Evolutionary conservation across 2,113 vertebrate species (phyloP).

Genomic region (Ammospiza nelsoni): DNA sequence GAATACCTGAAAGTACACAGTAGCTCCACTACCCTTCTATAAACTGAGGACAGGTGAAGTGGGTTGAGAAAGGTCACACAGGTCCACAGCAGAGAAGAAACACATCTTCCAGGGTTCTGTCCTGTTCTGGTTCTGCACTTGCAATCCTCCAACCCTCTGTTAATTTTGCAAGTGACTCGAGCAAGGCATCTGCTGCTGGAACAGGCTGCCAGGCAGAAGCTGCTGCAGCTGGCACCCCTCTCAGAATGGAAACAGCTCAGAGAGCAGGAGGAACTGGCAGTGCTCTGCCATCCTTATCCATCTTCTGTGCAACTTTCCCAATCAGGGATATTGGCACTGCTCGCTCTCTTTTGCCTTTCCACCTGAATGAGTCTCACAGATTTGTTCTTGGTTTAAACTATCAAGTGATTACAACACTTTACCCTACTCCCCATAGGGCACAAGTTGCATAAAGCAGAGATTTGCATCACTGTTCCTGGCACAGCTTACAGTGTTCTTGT

Average conservation of each 20-base stretch:
- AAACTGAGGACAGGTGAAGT: not conserved
- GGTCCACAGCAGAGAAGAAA: not conserved
- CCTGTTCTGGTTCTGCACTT: not conserved
- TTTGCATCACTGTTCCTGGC: not conserved
- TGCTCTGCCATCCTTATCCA: not conserved
- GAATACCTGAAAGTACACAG: not conserved
- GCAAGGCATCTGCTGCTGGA: not conserved
- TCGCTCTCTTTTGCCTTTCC: not conserved
- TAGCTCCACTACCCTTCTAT: fast-evolving
- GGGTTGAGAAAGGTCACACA: not conserved
- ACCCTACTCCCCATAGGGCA: not conserved
- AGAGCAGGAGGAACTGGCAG: not conserved
- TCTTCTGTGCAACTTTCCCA: not conserved
- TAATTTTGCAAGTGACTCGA: not conserved
- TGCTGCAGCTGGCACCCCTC: not conserved
- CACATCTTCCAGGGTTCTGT: not conserved
- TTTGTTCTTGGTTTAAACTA: not conserved
- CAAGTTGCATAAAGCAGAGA: not conserved
- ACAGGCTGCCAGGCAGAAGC: not conserved
- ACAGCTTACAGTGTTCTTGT: not conserved
- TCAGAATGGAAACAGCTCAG: not conserved
- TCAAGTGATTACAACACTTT: not conserved
- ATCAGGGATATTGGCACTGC: not conserved
- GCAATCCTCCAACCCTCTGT: not conserved
- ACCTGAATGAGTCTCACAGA: not conserved